phyloP scores from a whole-genome alignment of 2,888 invertebrate species.

The Chromoteleia sp. region DNA sequence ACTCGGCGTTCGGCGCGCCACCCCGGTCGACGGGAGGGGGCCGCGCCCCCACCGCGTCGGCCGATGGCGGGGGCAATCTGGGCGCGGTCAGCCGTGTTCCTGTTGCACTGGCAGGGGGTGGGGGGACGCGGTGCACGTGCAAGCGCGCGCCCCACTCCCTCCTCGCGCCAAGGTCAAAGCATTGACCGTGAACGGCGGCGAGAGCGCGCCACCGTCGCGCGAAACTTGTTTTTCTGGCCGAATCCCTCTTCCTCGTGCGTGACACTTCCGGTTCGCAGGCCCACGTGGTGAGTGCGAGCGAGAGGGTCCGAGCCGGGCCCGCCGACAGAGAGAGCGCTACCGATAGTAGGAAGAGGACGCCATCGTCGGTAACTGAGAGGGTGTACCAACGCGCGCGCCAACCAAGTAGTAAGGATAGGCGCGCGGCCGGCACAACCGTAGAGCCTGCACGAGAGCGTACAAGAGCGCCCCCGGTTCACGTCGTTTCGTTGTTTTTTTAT shows the following conservation, averaged over 20 bases:
- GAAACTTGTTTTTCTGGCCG: constrained; percentile 54
- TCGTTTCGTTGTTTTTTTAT: constrained; percentile 62
- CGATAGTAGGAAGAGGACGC: constrained; percentile 54
- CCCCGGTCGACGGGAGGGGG: not conserved
- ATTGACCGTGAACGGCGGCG: constrained; percentile 60
- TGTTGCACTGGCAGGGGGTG: constrained; percentile 24
- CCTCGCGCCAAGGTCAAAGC: constrained; percentile 62
- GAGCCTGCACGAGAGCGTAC: constrained; percentile 32
- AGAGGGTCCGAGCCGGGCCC: constrained; percentile 31
- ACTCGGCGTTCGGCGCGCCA: not conserved
- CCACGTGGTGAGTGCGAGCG: constrained; percentile 62
- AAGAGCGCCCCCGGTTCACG: constrained; percentile 36
- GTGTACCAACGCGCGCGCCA: constrained; percentile 59
- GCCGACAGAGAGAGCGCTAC: constrained; percentile 25
- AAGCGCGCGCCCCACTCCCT: constrained; percentile 31
- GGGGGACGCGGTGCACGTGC: constrained; percentile 42
- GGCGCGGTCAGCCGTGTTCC: constrained; percentile 49
- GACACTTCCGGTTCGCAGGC: constrained; percentile 63
- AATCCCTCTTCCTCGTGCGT: constrained; percentile 55
- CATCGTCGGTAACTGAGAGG: constrained; percentile 64
- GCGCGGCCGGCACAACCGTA: constrained; percentile 41
- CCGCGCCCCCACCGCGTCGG: not conserved
- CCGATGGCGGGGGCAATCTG: constrained; percentile 32
- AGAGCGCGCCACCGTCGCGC: constrained; percentile 57
- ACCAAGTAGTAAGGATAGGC: constrained; percentile 48